A percentile compares a stretch with the other conserved stretches of the same genome.
These are phyloP conservation scores for Tachysurus vachellii DNA, from an alignment of 2,113 vertebrate genomes.

Conservation along the genomic window DNA sequence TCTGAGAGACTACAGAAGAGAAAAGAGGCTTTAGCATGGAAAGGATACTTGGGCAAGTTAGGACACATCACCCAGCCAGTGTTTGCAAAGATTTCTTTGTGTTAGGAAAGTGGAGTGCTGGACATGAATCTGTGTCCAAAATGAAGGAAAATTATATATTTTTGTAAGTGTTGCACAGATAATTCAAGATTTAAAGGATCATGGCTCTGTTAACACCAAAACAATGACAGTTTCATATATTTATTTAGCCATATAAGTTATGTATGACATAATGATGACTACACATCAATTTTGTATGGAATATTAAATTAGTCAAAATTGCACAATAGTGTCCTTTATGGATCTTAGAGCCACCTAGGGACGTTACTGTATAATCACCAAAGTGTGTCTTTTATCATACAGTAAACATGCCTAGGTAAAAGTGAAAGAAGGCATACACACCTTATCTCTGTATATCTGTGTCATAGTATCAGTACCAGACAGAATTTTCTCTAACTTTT, in stretches of 20 bases:
- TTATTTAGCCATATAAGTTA: background rate
- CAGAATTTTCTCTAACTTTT: conserved; percentile 12
- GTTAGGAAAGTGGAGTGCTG: conserved; percentile 28
- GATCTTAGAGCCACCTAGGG: conserved; percentile 6
- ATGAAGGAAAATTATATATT: conserved; percentile 1
- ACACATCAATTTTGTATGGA: background rate
- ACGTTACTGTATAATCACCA: background rate
- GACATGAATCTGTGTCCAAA: conserved; percentile 36
- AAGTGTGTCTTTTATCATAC: conserved; percentile 2
- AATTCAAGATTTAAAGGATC: conserved; percentile 6
- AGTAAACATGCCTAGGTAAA: background rate
- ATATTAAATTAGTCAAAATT: background rate
- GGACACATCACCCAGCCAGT: conserved; percentile 30
- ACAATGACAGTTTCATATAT: background rate
- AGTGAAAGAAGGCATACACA: background rate
- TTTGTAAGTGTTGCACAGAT: background rate
- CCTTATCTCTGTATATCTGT: conserved; percentile 22
- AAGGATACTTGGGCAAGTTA: conserved; percentile 41
- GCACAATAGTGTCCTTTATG: background rate
- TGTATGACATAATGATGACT: background rate
- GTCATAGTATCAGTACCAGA: conserved; percentile 1
- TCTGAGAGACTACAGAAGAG: conserved; percentile 21
- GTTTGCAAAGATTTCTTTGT: conserved; percentile 20
- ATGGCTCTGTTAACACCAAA: background rate
- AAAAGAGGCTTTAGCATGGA: conserved; percentile 12